These are phyloP conservation scores for Ploceus nigricollis DNA, from an alignment of 2,113 vertebrate species.

Conservation along the genomic window DNA sequence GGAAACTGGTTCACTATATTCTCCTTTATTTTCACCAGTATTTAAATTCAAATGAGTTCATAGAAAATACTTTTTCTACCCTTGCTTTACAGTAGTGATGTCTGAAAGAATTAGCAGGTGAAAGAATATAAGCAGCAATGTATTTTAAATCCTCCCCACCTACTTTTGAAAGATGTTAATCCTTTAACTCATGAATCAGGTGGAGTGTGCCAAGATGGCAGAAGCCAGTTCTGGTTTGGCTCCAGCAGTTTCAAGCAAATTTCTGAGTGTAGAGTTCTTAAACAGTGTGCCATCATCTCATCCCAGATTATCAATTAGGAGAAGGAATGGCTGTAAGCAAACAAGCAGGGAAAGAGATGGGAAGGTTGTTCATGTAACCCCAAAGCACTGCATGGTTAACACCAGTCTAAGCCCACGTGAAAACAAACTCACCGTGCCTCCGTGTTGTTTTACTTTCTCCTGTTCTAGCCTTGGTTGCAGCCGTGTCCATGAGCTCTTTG, in stretches of 20 bases:
- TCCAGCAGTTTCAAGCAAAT: not conserved
- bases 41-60: not conserved
- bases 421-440: fast-evolving
- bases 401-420: not conserved
- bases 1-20: not conserved
- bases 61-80: not conserved
- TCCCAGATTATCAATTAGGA: not conserved
- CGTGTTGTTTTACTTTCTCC: not conserved
- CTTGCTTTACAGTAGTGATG: not conserved
- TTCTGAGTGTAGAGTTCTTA: not conserved
- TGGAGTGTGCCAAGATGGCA: not conserved
- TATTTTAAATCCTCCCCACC: not conserved
- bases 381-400: not conserved
- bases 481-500: fast-evolving
- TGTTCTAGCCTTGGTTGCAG: not conserved
- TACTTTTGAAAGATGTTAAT: not conserved
- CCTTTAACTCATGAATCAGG: fast-evolving
- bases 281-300: not conserved
- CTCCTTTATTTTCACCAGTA: not conserved
- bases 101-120: not conserved
- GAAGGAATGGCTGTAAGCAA: not conserved
- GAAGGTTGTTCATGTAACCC: fast-evolving
- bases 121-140: not conserved
- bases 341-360: not conserved
- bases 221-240: not conserved